Conservation (phyloP, 1,140 invertebrate species). For the Lycorma delicatula region DNA sequence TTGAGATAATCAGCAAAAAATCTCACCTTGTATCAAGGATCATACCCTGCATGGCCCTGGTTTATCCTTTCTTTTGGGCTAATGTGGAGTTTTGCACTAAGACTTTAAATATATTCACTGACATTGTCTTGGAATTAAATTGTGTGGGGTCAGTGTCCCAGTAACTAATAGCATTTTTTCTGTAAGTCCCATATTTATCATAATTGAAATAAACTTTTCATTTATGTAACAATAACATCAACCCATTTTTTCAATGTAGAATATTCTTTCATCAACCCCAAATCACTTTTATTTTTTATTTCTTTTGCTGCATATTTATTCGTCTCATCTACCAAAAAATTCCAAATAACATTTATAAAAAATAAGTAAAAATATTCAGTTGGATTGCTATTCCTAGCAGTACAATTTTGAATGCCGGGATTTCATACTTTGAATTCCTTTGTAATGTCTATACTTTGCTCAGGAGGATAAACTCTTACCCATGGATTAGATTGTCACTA, state of each 20-base stretch:
- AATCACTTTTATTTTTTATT: neutral
- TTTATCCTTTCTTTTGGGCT: neutral
- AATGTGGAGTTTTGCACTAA: neutral
- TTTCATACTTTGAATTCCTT: conserved; percentile 4
- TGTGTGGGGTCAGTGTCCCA: neutral
- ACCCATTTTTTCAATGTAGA: neutral
- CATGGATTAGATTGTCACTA: too few species aligned
- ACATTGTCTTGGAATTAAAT: neutral
- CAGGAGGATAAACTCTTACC: too few species aligned
- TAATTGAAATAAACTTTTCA: conserved; percentile 2
- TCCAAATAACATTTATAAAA: neutral
- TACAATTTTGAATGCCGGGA: neutral
- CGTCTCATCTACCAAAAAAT: neutral
- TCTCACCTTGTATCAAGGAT: conserved; percentile 7
- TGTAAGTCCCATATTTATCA: conserved; percentile 13
- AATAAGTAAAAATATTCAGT: neutral
- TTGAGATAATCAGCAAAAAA: neutral
- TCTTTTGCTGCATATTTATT: neutral
- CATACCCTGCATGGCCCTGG: neutral
- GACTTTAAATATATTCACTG: neutral
- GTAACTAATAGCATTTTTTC: neutral
- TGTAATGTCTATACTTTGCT: too few species aligned
- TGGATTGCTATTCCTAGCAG: neutral
- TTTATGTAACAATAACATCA: neutral
- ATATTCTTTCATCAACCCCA: neutral